Conservation (phyloP, 2,113 vertebrate species). For the Balaeniceps rex region DNA sequence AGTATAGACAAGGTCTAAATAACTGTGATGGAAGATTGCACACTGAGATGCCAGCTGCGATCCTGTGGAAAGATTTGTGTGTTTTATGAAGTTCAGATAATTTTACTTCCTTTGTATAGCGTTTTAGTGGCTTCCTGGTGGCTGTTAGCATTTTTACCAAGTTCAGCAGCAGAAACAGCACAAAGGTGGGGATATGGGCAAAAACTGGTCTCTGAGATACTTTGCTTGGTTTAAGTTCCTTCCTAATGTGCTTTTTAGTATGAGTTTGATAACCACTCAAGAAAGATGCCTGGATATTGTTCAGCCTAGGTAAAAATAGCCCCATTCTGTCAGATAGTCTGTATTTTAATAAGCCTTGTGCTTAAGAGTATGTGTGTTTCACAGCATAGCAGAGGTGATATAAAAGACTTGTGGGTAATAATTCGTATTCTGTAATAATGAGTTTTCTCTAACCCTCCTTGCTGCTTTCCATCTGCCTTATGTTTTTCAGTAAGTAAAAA, state of each 20-base stretch:
- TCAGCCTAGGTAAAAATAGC: neutral
- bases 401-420: neutral
- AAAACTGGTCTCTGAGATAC: neutral
- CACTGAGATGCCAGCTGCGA: neutral
- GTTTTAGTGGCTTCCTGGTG: neutral
- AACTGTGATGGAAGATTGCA: neutral
- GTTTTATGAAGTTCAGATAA: neutral
- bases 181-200: neutral
- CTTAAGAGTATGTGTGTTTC: neutral
- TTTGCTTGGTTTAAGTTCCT: neutral
- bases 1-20: neutral
- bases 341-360: constrained; percentile 35
- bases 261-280: neutral
- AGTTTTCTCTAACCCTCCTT: neutral
- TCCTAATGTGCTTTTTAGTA: neutral
- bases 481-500: neutral
- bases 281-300: neutral
- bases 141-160: accelerated
- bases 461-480: neutral
- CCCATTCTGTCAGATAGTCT: constrained; percentile 32
- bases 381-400: neutral
- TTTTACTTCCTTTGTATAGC: neutral
- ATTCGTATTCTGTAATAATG: constrained; percentile 21
- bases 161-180: neutral
- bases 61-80: neutral